Evolutionary conservation across 2,888 invertebrate species (phyloP), one percentile per base, ranked within the genome.

Genomic region (Drosophila kokeensis): DNA sequence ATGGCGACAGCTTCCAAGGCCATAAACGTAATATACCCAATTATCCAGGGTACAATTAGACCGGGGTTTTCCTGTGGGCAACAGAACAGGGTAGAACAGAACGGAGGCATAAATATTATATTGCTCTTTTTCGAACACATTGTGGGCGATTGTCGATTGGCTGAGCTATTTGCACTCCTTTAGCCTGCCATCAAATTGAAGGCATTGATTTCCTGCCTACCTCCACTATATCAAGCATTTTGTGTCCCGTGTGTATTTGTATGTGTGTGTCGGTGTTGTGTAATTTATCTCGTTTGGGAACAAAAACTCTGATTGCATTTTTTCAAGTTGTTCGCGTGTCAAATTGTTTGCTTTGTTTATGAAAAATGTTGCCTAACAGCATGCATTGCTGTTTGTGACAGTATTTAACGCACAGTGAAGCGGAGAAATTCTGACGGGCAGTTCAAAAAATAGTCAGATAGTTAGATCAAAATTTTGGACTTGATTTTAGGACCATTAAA

Each of bases 21-120:
- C 95, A 96, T 96, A 93, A 96, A 96, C 18, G 96, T 96, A 93
- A 96, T 96, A 91, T 96, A 96, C 79, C 96, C 96, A 79, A 96
- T 95, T 86, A 96, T 95, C 96, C 96, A 96, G 76, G 96, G 96
- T 86, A 96, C 96, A 81, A 96, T 94, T 81, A 96, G 94, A 49
- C 96, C 95, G 64, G 95, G 94, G 89, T 96, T 96, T 94, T 96
- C 96, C 96, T 96, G 62, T 36, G 88, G 85, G 68, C 55, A 74
- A 64, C 66, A 50, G 21, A 69, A 38, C 32, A 53, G 59, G 75
- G 67, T 67, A 49, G 21, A 69, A 49, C 21, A 55, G 59, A 64
- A 60, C 34, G 59, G 45, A 8, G 32, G 52, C 50, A 76, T 60
- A 62, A 64, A 69, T 69, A 75, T 75, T 80, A 70, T 49, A 74